Evolutionary conservation across 1,140 invertebrate genomes (phyloP).

Genomic region (Mizuhopecten yessoensis): DNA sequence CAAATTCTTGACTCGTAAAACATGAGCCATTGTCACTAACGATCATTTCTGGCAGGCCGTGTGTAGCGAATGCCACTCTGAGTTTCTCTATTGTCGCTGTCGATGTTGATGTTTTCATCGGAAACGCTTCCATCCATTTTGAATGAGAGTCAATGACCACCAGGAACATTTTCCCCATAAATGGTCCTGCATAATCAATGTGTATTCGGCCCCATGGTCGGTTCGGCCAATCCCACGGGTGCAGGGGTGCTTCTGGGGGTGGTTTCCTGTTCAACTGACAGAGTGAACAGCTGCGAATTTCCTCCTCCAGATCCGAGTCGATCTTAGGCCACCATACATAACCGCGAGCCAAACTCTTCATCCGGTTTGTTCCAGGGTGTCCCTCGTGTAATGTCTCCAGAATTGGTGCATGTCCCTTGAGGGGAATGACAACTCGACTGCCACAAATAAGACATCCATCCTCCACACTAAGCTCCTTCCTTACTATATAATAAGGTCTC

Average conservation of each 20-base stretch:
- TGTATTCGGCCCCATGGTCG: conserved; percentile 78
- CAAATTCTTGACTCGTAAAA: conserved; percentile 82
- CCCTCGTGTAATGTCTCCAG: conserved; percentile 83
- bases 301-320: conserved; percentile 82
- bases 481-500: no score
- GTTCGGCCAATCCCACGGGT: conserved; percentile 80
- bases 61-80: conserved; percentile 77
- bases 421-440: conserved; percentile 80
- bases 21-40: conserved; percentile 83
- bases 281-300: neutral
- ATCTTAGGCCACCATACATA: conserved; percentile 85
- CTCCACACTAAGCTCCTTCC: conserved; percentile 59
- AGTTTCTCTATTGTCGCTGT: conserved; percentile 65
- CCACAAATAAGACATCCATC: conserved; percentile 65
- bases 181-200: conserved; percentile 82
- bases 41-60: conserved; percentile 81
- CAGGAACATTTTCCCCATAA: conserved; percentile 79
- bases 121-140: conserved; percentile 84
- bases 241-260: conserved; percentile 61
- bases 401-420: conserved; percentile 76
- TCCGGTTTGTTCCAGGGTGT: conserved; percentile 85
- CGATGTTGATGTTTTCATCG: conserved; percentile 62
- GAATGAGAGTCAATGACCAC: conserved; percentile 84
- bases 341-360: conserved; percentile 85
- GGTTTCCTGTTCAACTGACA: conserved; percentile 74